Conservation (phyloP, 1,140 invertebrate species). For the Dinothrombium tinctorium region DNA sequence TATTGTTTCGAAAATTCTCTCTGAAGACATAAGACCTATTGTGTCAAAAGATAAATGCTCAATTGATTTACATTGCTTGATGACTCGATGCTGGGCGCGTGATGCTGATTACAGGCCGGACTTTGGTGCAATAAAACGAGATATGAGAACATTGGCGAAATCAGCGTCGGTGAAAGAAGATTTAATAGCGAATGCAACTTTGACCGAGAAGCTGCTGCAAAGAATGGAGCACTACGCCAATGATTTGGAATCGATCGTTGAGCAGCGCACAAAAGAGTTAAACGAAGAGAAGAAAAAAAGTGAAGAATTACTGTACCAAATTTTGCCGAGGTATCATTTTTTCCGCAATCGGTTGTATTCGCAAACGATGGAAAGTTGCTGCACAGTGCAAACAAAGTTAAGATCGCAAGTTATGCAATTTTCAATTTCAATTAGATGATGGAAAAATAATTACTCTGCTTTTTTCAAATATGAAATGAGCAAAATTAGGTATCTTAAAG, state of each 20-base stretch:
- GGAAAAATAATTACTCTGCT: not conserved
- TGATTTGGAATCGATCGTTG: slow-evolving; percentile 55
- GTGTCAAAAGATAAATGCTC: no score
- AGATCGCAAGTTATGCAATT: no score
- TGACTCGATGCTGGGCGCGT: slow-evolving; percentile 62
- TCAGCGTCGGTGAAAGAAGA: not conserved
- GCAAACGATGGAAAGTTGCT: no score
- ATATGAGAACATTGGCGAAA: slow-evolving; percentile 7
- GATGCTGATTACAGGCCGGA: slow-evolving; percentile 25
- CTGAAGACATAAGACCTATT: no score
- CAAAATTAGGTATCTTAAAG: no score
- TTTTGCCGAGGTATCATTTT: slow-evolving; percentile 31
- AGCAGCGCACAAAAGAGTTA: slow-evolving; percentile 57
- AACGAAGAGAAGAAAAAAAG: slow-evolving; percentile 56
- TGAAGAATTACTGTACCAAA: slow-evolving; percentile 56
- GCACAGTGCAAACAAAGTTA: no score
- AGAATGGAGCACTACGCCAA: slow-evolving; percentile 72
- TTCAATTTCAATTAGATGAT: no score
- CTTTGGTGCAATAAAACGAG: slow-evolving; percentile 4
- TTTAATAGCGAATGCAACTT: slow-evolving; percentile 21
- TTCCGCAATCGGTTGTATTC: slow-evolving; percentile 17
- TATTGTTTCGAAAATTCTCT: no score
- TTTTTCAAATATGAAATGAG: not conserved
- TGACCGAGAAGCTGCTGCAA: slow-evolving; percentile 43
- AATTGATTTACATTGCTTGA: no score